Evolutionary conservation across 2,888 invertebrate genomes (phyloP).

Genomic region (Volucella zonaria): DNA sequence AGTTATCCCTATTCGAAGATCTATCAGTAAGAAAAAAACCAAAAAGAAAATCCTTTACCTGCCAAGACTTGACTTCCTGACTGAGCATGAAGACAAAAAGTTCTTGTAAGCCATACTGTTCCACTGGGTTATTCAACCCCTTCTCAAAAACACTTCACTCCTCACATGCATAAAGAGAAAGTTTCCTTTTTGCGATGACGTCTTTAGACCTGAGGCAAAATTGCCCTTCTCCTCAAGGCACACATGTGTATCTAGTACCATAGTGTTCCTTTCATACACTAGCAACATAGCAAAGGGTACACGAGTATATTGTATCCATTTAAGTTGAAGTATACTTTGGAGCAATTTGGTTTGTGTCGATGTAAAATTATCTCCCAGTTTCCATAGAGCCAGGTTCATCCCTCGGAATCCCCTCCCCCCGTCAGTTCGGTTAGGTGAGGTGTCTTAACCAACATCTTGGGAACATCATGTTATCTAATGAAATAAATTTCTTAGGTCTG

Average conservation of each 20-base stretch:
- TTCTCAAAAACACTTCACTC: background rate
- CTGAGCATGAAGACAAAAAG: background rate
- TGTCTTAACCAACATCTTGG: slow-evolving; percentile 74
- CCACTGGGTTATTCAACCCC: slow-evolving; percentile 60
- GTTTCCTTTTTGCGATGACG: slow-evolving; percentile 68
- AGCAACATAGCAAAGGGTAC: slow-evolving; percentile 13
- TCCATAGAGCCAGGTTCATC: slow-evolving; percentile 38
- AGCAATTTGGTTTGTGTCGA: slow-evolving; percentile 72
- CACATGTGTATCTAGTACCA: slow-evolving; percentile 28
- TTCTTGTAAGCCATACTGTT: slow-evolving; percentile 41
- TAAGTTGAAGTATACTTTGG: slow-evolving; percentile 66
- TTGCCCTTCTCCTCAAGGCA: slow-evolving; percentile 64
- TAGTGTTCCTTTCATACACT: slow-evolving; percentile 41
- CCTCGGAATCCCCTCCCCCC: slow-evolving; percentile 23
- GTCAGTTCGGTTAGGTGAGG: slow-evolving; percentile 61
- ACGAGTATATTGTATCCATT: slow-evolving; percentile 46
- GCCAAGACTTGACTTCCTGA: background rate
- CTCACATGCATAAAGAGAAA: slow-evolving; percentile 36
- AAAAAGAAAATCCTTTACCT: background rate
- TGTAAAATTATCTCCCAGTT: slow-evolving; percentile 71
- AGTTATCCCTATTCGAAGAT: too few relatives aligned
- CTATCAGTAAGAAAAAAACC: background rate
- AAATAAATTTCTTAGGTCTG: slow-evolving; percentile 74
- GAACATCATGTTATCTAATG: slow-evolving; percentile 74
- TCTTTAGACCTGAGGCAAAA: slow-evolving; percentile 70